These are phyloP conservation scores for Chloropsis hardwickii DNA, from an alignment of 2,113 vertebrate species.

Conservation along the genomic window DNA sequence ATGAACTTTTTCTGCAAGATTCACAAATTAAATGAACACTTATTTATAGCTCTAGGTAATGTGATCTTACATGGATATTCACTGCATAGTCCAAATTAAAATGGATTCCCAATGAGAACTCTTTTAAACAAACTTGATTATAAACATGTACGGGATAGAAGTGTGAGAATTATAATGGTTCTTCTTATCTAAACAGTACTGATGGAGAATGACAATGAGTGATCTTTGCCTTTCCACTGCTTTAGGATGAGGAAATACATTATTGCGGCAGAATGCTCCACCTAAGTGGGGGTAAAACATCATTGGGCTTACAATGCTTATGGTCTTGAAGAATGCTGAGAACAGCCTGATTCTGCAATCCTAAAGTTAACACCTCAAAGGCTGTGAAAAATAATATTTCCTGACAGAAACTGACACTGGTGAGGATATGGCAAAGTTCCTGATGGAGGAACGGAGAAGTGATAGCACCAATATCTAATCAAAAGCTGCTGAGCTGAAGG, in stretches of 20 bases:
- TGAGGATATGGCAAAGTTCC: not conserved
- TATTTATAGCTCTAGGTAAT: not conserved
- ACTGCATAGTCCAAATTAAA: not conserved
- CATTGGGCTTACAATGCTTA: not conserved
- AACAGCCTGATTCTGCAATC: not conserved
- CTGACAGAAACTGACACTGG: not conserved
- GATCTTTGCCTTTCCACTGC: not conserved
- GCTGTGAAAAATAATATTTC: not conserved
- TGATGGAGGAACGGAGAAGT: not conserved
- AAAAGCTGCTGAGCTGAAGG: not conserved
- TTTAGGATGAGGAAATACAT: not conserved
- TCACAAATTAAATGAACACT: not conserved
- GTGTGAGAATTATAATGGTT: not conserved
- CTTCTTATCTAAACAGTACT: not conserved
- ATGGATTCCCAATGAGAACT: not conserved
- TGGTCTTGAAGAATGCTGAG: not conserved
- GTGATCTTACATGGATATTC: not conserved
- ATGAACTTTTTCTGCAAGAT: not conserved
- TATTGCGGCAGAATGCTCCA: not conserved
- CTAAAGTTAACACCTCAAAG: not conserved
- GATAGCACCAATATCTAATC: not conserved
- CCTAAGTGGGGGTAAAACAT: not conserved
- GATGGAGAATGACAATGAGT: not conserved
- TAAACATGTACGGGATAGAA: not conserved
- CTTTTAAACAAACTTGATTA: not conserved